These are phyloP conservation scores for Fukomys damarensis DNA, from an alignment of 2,113 vertebrate genomes.

Conservation along the genomic window DNA sequence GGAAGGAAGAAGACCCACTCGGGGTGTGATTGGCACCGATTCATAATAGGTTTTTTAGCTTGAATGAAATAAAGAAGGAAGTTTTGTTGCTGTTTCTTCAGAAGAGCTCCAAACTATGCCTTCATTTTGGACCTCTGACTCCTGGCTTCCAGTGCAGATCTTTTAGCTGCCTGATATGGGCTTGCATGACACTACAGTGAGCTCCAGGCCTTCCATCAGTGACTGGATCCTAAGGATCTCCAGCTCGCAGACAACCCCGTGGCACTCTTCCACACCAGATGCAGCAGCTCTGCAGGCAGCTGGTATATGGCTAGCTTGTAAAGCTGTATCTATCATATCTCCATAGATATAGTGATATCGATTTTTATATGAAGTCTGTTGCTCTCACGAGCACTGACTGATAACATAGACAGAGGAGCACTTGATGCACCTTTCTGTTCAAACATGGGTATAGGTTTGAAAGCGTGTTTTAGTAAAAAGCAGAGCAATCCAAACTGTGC, in stretches of 20 bases:
- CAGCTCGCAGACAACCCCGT: not conserved
- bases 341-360: not conserved
- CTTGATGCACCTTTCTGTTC: not conserved
- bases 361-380: not conserved
- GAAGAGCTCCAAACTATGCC: not conserved
- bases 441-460: not conserved
- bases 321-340: not conserved
- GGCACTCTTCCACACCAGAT: not conserved
- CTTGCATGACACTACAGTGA: not conserved
- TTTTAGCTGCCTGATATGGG: not conserved
- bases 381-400: not conserved
- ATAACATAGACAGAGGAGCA: not conserved
- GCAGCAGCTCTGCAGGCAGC: not conserved
- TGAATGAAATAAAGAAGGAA: not conserved
- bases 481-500: not conserved
- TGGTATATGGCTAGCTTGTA: not conserved
- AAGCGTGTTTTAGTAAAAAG: not conserved
- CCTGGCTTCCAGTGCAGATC: not conserved
- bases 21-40: not conserved
- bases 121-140: not conserved
- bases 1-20: not conserved
- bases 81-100: not conserved
- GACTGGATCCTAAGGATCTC: not conserved
- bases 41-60: not conserved
- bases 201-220: not conserved